These are phyloP conservation scores for Cyclophora punctaria DNA, from an alignment of 2,888 invertebrate species.

Conservation along the genomic window DNA sequence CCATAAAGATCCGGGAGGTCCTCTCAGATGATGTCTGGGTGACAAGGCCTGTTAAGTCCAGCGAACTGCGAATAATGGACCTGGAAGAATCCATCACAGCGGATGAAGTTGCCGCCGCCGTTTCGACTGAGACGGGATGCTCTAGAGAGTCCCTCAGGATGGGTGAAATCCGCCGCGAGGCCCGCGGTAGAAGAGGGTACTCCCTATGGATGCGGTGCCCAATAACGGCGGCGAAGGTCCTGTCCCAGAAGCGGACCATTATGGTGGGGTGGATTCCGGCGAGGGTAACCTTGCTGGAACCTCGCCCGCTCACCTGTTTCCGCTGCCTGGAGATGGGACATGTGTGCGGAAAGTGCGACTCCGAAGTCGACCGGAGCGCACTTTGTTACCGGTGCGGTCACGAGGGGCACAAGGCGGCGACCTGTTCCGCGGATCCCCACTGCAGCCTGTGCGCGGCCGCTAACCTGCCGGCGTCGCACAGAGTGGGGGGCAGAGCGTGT, in stretches of 20 bases:
- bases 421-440: background rate
- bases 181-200: no score
- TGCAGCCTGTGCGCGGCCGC: conserved; percentile 1
- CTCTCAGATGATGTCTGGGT: background rate
- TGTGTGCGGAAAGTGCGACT: conserved; percentile 5
- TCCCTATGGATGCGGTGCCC: no score
- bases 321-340: conserved; percentile 12
- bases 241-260: no score
- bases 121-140: no score
- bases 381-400: conserved; percentile 11
- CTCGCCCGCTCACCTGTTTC: background rate
- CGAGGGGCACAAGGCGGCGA: background rate
- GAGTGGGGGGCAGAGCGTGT: conserved; percentile 1
- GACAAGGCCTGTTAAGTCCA: background rate
- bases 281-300: no score
- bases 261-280: no score
- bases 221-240: no score
- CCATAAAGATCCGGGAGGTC: background rate
- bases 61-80: background rate
- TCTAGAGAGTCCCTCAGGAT: no score
- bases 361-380: conserved; percentile 1
- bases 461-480: background rate
- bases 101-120: no score
- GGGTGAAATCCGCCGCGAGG: no score
- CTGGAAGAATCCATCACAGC: background rate